Base-by-base conservation (phyloP, 2,113 vertebrate species). In the Rafetus swinhoei region DNA sequence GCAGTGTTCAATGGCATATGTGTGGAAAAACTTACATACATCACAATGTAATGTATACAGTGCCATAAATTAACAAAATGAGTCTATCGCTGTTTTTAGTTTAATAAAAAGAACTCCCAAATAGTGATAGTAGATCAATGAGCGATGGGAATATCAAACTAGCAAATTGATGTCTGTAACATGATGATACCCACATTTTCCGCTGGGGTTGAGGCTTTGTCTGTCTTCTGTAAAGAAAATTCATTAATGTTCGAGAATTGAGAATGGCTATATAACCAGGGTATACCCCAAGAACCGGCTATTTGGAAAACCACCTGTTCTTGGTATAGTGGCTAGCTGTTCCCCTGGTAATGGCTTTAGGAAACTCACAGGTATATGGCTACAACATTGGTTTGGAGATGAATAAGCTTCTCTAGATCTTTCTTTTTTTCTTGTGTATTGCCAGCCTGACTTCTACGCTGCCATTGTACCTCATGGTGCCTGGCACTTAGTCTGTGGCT, bases 91-190 rank as follows among this genome's bases (percentile, higher is more conserved):
- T 72, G 65, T 55, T 79, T 93, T 82, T 39, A 82, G 19, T 89
- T 25, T 82, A 90, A 85, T 80, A 86, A 93, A 92, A 94, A 12
- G 21, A 32, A 52, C 95, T 90, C 59, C 45, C 85, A 93, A 86
- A 87, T 93, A 92, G 59, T 79, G 79, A 74, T 59, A 59, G 82
- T 74, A 57, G 85, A 83, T 53, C 87, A 76, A 90, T 25, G 39
- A 45, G 39, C 45, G 39, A 77, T 50, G 74, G 74, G 39, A 50
- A 50, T 77, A 25, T 39, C 39, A 88, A 32, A 82, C 52, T 59
- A 84, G 2, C 0, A 62, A 21, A 25, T 35, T 50, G 62, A 87
- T 91, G 56, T 92, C 80, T 93, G 57, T 65, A 59, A 29, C 27
- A 77, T 59, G 92, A 91, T 82, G 82, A 74, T 74, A 90, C 59